These are phyloP conservation scores for Leptinotarsa peninsularis DNA, from an alignment of 2,888 invertebrate species.

Conservation along the genomic window DNA sequence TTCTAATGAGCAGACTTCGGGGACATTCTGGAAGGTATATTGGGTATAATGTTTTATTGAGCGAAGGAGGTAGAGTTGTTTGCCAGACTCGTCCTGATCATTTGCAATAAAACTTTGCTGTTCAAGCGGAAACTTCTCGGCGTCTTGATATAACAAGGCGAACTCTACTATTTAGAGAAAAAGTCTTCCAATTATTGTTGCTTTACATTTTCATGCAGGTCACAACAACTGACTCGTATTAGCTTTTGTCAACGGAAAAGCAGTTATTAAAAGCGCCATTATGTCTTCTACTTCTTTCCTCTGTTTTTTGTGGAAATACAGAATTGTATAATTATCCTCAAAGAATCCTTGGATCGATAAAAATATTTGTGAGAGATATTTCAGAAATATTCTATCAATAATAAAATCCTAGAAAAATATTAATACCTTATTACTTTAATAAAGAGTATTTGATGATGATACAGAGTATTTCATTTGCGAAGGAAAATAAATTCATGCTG, in stretches of 20 bases:
- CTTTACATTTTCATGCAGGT: slow-evolving; percentile 42
- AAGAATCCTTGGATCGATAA: neutral
- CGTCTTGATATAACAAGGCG: slow-evolving; percentile 55
- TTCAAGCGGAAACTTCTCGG: slow-evolving; percentile 55
- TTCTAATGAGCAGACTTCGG: slow-evolving; percentile 48
- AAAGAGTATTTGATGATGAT: too few relatives aligned
- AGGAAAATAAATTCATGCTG: too few relatives aligned
- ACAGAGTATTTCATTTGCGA: too few relatives aligned
- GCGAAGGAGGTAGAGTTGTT: slow-evolving; percentile 49
- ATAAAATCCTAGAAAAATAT: too few relatives aligned
- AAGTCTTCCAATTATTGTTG: slow-evolving; percentile 47
- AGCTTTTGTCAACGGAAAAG: slow-evolving; percentile 27
- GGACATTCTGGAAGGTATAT: slow-evolving; percentile 46
- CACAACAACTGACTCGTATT: slow-evolving; percentile 37
- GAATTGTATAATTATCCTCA: neutral
- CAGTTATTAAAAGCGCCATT: slow-evolving; percentile 39
- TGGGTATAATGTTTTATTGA: slow-evolving; percentile 50
- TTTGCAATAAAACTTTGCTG: slow-evolving; percentile 56
- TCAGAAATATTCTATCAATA: neutral
- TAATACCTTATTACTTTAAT: too few relatives aligned
- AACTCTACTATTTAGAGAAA: slow-evolving; percentile 44
- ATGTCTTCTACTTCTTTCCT: slow-evolving; percentile 27
- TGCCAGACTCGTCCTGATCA: slow-evolving; percentile 53
- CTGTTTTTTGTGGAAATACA: neutral
- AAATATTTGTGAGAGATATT: neutral